These are phyloP conservation scores for Agrypnia vestita DNA, from an alignment of 1,140 invertebrate genomes.

Conservation along the genomic window DNA sequence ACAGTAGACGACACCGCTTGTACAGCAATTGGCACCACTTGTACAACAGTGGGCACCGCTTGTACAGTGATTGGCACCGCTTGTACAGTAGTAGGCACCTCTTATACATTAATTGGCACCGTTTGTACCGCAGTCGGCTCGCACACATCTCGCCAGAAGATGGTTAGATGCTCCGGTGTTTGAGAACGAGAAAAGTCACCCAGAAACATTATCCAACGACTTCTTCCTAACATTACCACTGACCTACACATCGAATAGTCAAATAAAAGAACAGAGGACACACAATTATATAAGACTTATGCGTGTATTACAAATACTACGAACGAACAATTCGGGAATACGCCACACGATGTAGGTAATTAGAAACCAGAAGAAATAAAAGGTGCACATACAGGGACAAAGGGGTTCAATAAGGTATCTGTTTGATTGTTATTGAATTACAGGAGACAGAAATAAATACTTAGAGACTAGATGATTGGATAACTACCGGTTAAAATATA, in stretches of 20 bases:
- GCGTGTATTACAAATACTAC: not conserved
- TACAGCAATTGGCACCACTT: no score
- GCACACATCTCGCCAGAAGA: not conserved
- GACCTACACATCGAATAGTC: constrained; percentile 49
- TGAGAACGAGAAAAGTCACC: not conserved
- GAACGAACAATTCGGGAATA: constrained; percentile 13
- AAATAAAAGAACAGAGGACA: constrained; percentile 30
- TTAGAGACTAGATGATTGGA: constrained; percentile 40
- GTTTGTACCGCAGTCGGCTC: not conserved
- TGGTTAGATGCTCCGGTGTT: not conserved
- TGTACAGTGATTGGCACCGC: no score
- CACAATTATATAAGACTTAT: not conserved
- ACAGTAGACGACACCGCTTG: no score
- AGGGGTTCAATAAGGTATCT: not conserved
- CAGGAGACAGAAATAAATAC: constrained; percentile 41
- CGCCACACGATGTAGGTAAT: not conserved
- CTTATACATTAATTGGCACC: not conserved
- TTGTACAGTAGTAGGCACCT: no score
- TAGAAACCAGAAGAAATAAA: constrained; percentile 10
- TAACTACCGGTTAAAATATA: constrained; percentile 46
- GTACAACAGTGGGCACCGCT: no score
- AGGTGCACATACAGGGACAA: not conserved
- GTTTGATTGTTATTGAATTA: not conserved
- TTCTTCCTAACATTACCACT: constrained; percentile 54
- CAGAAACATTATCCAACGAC: constrained; percentile 33